phyloP scores from a whole-genome alignment of 1,140 invertebrate species.

The Agraylea sexmaculata region DNA sequence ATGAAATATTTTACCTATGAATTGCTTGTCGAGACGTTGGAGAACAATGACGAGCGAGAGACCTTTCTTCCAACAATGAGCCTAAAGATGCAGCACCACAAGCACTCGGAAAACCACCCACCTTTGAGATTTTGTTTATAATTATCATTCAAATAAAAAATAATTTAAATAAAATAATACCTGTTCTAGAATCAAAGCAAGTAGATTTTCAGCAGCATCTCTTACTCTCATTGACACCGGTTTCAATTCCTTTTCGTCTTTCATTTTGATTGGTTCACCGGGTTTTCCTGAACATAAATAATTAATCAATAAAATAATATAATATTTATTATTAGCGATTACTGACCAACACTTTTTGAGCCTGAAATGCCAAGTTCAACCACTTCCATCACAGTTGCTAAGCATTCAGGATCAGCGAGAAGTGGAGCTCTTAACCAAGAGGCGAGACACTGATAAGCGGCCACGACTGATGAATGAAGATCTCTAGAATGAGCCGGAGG shows the following conservation, averaged over 20 bases:
- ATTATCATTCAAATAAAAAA: neutral
- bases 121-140: conserved; percentile 33
- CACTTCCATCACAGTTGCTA: conserved; percentile 87
- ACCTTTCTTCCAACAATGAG: conserved; percentile 79
- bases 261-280: conserved; percentile 80
- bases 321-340: too few relatives aligned
- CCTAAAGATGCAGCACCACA: conserved; percentile 76
- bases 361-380: conserved; percentile 96
- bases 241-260: conserved; percentile 91
- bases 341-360: conserved; percentile 63
- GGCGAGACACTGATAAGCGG: conserved; percentile 82
- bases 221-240: conserved; percentile 91
- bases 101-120: conserved; percentile 70
- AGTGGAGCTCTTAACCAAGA: conserved; percentile 68
- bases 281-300: conserved; percentile 48
- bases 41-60: conserved; percentile 68
- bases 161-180: conserved; percentile 31
- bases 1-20: conserved; percentile 12
- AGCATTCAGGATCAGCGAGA: conserved; percentile 82
- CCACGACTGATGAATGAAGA: conserved; percentile 94
- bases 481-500: conserved; percentile 94
- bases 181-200: conserved; percentile 86
- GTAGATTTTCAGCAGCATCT: conserved; percentile 86
- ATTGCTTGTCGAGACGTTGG: conserved; percentile 30
- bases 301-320: neutral